Conservation (phyloP, 2,888 invertebrate species). For the Teinopalpus imperialis region DNA sequence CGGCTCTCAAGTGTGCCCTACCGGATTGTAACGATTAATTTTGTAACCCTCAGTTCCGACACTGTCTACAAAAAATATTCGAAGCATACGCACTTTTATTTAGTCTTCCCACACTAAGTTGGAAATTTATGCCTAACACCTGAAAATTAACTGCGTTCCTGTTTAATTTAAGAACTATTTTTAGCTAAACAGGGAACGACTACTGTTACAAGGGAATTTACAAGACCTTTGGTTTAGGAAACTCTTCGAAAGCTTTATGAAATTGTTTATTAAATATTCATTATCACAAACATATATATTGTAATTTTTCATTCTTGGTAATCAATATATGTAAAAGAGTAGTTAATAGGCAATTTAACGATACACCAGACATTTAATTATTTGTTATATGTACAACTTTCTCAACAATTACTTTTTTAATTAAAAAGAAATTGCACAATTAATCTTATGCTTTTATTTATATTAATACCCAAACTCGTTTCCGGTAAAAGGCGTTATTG, state of each 20-base stretch:
- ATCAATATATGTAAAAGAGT: too few species aligned
- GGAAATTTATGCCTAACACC: constrained; percentile 8
- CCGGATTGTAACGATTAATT: constrained; percentile 68
- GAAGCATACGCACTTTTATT: constrained; percentile 4
- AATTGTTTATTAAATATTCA: too few species aligned
- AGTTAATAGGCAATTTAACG: not conserved
- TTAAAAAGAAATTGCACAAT: constrained; percentile 21
- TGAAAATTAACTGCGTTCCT: constrained; percentile 1
- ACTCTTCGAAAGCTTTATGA: too few species aligned
- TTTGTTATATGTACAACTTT: constrained; percentile 1
- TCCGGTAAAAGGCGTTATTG: constrained; percentile 32
- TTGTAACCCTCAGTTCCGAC: constrained; percentile 43
- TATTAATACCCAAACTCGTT: constrained; percentile 23
- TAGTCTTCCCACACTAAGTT: constrained; percentile 5
- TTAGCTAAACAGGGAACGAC: too few species aligned
- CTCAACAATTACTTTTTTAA: constrained; percentile 12
- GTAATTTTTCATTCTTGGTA: too few species aligned
- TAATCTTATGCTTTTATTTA: constrained; percentile 20
- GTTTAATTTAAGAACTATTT: not conserved
- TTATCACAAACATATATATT: too few species aligned
- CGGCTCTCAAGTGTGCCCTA: constrained; percentile 50
- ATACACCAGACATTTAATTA: constrained; percentile 1
- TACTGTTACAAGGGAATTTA: too few species aligned
- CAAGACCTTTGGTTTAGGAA: too few species aligned
- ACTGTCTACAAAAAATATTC: constrained; percentile 34